Evolutionary conservation across 2,888 invertebrate species (phyloP).

Genomic region (Ophraella communa): DNA sequence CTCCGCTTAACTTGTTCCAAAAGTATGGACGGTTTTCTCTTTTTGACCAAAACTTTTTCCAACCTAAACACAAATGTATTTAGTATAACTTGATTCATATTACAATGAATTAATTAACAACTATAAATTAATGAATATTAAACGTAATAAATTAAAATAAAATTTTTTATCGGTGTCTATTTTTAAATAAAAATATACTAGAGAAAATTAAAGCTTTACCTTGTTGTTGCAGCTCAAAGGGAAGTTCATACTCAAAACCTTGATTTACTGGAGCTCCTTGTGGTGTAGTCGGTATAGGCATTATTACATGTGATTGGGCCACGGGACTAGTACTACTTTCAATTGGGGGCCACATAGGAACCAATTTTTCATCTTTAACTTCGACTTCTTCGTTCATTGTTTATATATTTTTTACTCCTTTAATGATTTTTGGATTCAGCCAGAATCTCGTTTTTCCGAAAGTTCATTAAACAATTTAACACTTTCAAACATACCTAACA

Average conservation of each 20-base stretch:
- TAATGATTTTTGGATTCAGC: conserved; percentile 40
- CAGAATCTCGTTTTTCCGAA: conserved; percentile 29
- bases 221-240: conserved; percentile 76
- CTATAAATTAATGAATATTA: too few species aligned
- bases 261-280: conserved; percentile 64
- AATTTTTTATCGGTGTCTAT: too few species aligned
- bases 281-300: conserved; percentile 68
- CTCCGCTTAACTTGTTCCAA: conserved; percentile 94
- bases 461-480: conserved; percentile 25
- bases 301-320: conserved; percentile 54
- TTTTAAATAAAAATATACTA: neutral
- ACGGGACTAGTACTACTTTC: conserved; percentile 51
- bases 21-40: conserved; percentile 94
- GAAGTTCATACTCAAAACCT: conserved; percentile 63
- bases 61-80: conserved; percentile 54
- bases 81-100: neutral
- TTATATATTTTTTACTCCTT: conserved; percentile 42
- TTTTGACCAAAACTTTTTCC: conserved; percentile 97
- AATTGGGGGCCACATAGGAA: conserved; percentile 54
- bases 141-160: too few species aligned
- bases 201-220: conserved; percentile 60
- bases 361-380: conserved; percentile 52
- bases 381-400: conserved; percentile 59
- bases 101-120: neutral
- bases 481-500: conserved; percentile 26